phyloP scores from a whole-genome alignment of 2,888 invertebrate genomes.

The Lasioglossum villosulum region DNA sequence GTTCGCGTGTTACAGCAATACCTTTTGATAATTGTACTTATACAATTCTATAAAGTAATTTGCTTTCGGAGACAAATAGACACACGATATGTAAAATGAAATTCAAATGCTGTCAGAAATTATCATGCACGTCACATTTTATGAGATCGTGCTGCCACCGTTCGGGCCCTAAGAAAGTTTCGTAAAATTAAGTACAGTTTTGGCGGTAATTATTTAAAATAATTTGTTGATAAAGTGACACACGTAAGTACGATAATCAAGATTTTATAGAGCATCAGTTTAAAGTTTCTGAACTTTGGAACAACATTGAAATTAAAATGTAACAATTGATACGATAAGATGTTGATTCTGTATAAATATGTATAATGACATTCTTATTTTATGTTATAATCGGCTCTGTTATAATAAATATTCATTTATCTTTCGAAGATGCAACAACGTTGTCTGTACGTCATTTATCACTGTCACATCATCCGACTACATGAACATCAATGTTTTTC shows the following conservation, averaged over 20 bases:
- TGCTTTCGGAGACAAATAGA: conserved; percentile 8
- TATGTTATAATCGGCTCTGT: too few relatives aligned
- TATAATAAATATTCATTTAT: neutral
- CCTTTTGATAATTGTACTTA: neutral
- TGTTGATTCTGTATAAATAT: neutral
- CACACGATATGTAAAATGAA: conserved; percentile 51
- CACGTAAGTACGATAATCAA: too few relatives aligned
- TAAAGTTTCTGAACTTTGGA: neutral
- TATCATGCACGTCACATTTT: conserved; percentile 74
- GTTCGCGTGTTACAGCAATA: conserved; percentile 22
- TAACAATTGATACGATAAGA: neutral
- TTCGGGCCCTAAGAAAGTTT: conserved; percentile 1
- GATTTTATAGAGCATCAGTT: neutral
- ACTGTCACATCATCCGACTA: neutral
- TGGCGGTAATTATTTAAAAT: conserved; percentile 47
- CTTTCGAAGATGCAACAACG: neutral
- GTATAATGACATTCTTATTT: neutral
- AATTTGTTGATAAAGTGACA: too few relatives aligned
- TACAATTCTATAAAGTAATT: conserved; percentile 13
- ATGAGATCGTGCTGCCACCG: conserved; percentile 72
- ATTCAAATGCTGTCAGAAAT: conserved; percentile 74
- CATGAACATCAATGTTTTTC: too few relatives aligned
- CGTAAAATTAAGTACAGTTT: neutral
- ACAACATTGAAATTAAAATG: neutral
- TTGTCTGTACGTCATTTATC: neutral